phyloP scores from a whole-genome alignment of 2,113 vertebrate species.

The Apodemus speciosus region DNA sequence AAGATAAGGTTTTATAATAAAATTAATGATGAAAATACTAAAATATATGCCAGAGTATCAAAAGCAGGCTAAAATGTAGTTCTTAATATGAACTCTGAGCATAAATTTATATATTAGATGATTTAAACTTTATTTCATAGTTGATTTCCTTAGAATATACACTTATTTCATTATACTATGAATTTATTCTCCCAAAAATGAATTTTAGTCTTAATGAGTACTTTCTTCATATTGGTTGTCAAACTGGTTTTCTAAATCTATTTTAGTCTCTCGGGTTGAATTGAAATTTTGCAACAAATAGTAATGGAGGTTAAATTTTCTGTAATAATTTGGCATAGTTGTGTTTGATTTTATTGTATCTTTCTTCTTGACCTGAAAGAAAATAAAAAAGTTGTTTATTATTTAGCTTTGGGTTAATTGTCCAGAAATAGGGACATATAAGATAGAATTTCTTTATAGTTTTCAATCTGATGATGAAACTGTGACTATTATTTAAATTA shows the following conservation, averaged over 20 bases:
- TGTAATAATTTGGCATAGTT: not conserved
- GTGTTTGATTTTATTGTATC: not conserved
- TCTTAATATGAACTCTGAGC: not conserved
- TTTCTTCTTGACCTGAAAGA: not conserved
- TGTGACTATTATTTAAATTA: conserved; percentile 75
- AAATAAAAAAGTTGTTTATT: conserved; percentile 17
- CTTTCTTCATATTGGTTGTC: conserved; percentile 33
- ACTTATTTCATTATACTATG: not conserved
- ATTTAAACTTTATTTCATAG: conserved; percentile 6
- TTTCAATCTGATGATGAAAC: conserved; percentile 78
- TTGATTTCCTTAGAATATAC: not conserved
- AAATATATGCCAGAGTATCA: not conserved
- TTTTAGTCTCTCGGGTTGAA: not conserved
- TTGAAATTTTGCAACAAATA: not conserved
- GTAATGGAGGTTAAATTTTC: not conserved
- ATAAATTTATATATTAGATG: not conserved
- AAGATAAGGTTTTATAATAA: not conserved
- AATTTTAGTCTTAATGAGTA: conserved; percentile 3
- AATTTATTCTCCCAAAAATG: not conserved
- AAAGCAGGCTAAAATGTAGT: not conserved
- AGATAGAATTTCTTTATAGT: conserved; percentile 53
- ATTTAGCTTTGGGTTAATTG: conserved; percentile 61
- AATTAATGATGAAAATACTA: not conserved
- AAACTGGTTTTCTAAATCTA: conserved; percentile 17
- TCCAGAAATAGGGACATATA: conserved; percentile 74